Conservation (phyloP, 2,113 vertebrate species). For the Grallaria varia region DNA sequence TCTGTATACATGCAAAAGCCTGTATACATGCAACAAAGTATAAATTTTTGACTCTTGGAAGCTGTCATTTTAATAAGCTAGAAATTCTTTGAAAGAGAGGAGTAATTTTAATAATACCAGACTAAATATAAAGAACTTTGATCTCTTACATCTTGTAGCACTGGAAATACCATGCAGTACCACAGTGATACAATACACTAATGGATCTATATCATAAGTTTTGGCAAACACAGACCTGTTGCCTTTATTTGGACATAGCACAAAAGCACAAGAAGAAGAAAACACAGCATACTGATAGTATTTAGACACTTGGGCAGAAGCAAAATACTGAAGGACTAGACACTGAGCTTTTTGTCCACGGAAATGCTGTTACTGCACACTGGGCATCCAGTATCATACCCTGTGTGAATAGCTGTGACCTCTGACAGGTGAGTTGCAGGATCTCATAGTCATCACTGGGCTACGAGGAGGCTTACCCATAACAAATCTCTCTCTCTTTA, state of each 20-base stretch:
- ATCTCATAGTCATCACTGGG: slow-evolving; percentile 88
- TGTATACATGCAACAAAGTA: background rate
- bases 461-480: slow-evolving; percentile 95
- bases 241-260: slow-evolving; percentile 15
- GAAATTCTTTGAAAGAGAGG: background rate
- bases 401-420: slow-evolving; percentile 82
- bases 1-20: background rate
- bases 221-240: background rate
- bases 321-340: background rate
- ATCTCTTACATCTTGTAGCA: background rate
- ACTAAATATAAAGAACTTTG: background rate
- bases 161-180: slow-evolving; percentile 49
- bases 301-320: slow-evolving; percentile 5
- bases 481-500: slow-evolving; percentile 84
- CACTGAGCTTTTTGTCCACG: background rate
- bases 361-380: slow-evolving; percentile 16
- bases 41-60: background rate
- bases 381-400: slow-evolving; percentile 83
- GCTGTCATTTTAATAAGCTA: background rate
- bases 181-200: background rate
- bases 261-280: slow-evolving; percentile 24
- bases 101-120: background rate
- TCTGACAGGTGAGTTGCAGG: slow-evolving; percentile 83
- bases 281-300: background rate
- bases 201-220: background rate